Conservation (phyloP, 2,113 vertebrate species). For the Hystrix brachyura region DNA sequence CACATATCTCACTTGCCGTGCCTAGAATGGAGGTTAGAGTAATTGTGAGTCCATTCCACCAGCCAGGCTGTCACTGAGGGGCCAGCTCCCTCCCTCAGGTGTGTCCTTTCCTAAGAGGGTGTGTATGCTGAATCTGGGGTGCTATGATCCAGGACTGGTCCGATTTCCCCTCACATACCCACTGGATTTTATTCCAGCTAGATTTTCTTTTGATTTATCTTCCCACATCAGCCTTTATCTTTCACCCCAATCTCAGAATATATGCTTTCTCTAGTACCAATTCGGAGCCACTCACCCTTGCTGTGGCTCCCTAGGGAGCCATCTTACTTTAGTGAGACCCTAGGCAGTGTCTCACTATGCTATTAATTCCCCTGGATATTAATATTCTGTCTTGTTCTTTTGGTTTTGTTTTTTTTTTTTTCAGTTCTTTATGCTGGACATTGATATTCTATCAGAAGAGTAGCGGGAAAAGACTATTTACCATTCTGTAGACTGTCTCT, state of each 20-base stretch:
- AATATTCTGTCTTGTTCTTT: background rate
- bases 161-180: background rate
- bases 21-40: background rate
- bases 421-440: background rate
- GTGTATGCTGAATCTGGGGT: background rate
- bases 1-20: background rate
- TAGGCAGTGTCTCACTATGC: no score
- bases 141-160: background rate
- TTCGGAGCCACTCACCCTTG: background rate
- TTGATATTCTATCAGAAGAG: background rate
- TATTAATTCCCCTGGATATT: background rate
- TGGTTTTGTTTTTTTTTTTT: background rate
- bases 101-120: background rate
- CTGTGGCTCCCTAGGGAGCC: background rate
- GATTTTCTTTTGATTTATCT: background rate
- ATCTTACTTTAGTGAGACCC: background rate
- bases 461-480: background rate
- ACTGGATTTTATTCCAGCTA: background rate
- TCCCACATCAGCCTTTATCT: background rate
- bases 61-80: background rate
- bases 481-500: background rate
- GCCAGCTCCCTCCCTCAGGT: background rate
- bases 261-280: background rate
- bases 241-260: background rate
- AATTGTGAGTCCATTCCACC: background rate